Evolutionary conservation across 2,797 vertebrate species (phyloP), one percentile per base, ranked within the genome.

Genomic region (Hypotaenidia okinawae): DNA sequence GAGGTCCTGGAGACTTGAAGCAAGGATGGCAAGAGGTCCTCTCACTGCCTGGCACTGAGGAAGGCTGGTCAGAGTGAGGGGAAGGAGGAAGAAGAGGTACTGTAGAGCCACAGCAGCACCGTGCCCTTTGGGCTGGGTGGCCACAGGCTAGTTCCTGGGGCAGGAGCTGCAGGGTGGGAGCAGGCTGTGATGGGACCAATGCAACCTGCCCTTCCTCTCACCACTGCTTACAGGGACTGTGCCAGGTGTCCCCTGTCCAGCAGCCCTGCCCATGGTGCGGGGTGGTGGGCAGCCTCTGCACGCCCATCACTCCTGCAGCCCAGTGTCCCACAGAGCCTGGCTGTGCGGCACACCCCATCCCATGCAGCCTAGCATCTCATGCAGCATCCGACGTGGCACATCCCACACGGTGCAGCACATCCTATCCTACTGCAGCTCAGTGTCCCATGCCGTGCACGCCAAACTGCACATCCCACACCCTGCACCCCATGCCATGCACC

Each of bases 311-410:
- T 35, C 54, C 5, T 2, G 12, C 69, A 79, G 37, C 30, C 51
- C 5, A 0, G 3, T 3, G 1, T 52, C 57, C 61, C 25, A 4
- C 10, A 10, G 4, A 13, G 41, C 1, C 1, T 11, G 7, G 19
- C 69, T 0, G 0, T 5, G 76, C 1, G 2, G 43, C 43, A 30
- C 10, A 0, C 35, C 27, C n/a, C 43, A 15, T 11, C 8, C 66
- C 0, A 0, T 1, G 37, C 28, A 37, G 33, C 16, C 43, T 43
- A 19, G 43, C 43, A 15, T 11, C 8, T 62, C 1, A 0, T 1
- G 37, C 28, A 32, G 33, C 16, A 1, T 41, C 70, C 69, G 2
- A 8, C 1, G 2, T 43, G 73, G 14, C 67, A 10, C 0, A 0
- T 57, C 47, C 66, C 11, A 3, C 47, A 23, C 69, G 3, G 9